Evolutionary conservation across 2,888 invertebrate species (phyloP).

Genomic region (Bombylius major): DNA sequence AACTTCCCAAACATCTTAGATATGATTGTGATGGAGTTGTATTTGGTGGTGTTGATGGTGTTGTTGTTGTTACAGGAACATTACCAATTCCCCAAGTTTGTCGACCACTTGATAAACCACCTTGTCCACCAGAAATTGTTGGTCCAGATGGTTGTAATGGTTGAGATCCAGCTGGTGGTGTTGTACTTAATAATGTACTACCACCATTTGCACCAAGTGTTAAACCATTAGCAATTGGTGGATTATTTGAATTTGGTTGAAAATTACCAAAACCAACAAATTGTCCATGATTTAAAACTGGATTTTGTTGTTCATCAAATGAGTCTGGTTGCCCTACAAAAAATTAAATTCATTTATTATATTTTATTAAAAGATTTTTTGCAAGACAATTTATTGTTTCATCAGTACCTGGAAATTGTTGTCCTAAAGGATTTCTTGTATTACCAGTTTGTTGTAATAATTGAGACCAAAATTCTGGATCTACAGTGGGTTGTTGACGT

Average conservation of each 20-base stretch:
- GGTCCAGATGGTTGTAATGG: background rate
- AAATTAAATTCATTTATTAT: too few relatives aligned
- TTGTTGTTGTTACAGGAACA: background rate
- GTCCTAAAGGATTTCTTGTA: too few relatives aligned
- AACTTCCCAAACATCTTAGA: conserved; percentile 21
- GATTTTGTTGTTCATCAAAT: background rate
- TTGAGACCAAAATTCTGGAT: background rate
- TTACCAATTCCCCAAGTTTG: background rate
- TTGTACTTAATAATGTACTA: background rate
- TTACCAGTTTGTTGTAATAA: too few relatives aligned
- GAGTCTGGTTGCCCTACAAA: too few relatives aligned
- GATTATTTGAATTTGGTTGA: background rate
- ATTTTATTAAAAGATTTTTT: too few relatives aligned
- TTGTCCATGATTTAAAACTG: background rate
- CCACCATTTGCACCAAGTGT: conserved; percentile 1
- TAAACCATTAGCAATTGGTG: background rate
- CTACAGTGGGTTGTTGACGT: too few relatives aligned
- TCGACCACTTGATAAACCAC: background rate
- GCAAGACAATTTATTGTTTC: too few relatives aligned
- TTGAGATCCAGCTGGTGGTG: background rate
- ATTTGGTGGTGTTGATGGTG: conserved; percentile 12
- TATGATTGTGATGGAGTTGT: conserved; percentile 12
- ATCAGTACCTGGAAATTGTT: too few relatives aligned
- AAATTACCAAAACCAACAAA: conserved; percentile 3
- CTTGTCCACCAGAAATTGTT: background rate